Evolutionary conservation across 2,113 vertebrate genomes (phyloP).

Genomic region (Pituophis catenifer): DNA sequence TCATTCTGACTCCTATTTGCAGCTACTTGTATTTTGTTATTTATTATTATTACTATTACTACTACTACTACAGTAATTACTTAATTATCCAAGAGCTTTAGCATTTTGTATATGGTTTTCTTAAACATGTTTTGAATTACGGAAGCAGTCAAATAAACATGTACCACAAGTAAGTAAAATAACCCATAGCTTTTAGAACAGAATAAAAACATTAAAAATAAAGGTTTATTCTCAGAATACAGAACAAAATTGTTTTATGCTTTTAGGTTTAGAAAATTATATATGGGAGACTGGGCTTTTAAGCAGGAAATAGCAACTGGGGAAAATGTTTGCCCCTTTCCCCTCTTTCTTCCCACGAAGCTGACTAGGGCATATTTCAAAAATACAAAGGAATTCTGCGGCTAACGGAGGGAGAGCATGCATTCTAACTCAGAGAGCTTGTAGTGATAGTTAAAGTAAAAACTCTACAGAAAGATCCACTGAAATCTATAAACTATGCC

Average conservation of each 20-base stretch:
- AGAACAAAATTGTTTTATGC: neutral
- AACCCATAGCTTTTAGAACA: neutral
- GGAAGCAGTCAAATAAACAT: neutral
- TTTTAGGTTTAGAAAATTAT: neutral
- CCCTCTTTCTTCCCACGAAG: neutral
- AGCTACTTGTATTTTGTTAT: neutral
- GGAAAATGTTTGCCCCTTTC: neutral
- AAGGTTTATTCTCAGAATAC: neutral
- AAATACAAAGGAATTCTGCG: neutral
- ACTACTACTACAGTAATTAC: neutral
- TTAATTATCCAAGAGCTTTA: neutral
- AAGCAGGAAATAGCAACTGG: neutral
- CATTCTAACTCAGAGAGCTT: neutral
- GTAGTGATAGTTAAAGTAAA: neutral
- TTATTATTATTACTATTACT: neutral
- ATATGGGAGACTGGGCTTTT: neutral
- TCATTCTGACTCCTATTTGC: neutral
- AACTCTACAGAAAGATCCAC: neutral
- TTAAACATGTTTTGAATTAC: neutral
- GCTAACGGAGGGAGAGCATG: neutral
- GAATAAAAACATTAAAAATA: neutral
- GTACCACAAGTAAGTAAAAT: constrained; percentile 17
- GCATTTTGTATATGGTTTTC: neutral
- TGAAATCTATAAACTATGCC: neutral
- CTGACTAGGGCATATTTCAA: neutral